Evolutionary conservation across 2,888 invertebrate species (phyloP), one percentile per base, ranked within the genome.

Genomic region (Oscheius sp.): DNA sequence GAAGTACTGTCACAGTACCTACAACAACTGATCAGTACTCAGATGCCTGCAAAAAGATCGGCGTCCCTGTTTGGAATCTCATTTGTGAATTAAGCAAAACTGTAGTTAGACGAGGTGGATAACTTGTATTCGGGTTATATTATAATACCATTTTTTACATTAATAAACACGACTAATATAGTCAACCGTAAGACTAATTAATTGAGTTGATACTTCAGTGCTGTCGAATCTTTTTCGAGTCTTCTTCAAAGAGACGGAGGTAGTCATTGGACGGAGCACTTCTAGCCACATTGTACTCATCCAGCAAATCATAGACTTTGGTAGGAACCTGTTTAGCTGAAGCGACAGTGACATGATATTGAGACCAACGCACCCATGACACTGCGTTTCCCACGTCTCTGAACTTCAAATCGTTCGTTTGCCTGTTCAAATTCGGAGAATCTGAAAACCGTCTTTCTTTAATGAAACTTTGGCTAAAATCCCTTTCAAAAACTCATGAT

Each of bases 341-440:
- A 70, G 50, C 21, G 21, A 21, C 21, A 9, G 10, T 33, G 37
- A 3, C 11, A 5, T 37, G 5, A 58, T 7, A 59, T n/a, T 32
- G n/a, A 32, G 21, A 32, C 2, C n/a, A 53, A 55, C 53, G 10
- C n/a, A 55, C 66, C 68, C 7, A 59, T 32, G 10, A 62, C 42
- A 58, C 73, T 70, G 11, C 76, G 60, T 55, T 73, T 76, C 62
- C 63, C 70, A 5, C 60, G 32, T 32, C 73, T 37, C 29, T 72
- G 62, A 29, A 47, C 48, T 63, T 79, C 76, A 55, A 80, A 80
- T 37, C 77, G 59, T 11, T 58, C 73, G 32, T 78, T 76, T 33
- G 79, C 80, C 37, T 75, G 66, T 32, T 76, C 63, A 32, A 80
- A 78, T 32, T 76, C 75, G 1, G 59, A 10, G 47, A 63, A 65